A percentile compares a stretch with the other conserved stretches of the same genome.
phyloP scores from a whole-genome alignment of 2,888 invertebrate species.

The Colostygia pectinataria region DNA sequence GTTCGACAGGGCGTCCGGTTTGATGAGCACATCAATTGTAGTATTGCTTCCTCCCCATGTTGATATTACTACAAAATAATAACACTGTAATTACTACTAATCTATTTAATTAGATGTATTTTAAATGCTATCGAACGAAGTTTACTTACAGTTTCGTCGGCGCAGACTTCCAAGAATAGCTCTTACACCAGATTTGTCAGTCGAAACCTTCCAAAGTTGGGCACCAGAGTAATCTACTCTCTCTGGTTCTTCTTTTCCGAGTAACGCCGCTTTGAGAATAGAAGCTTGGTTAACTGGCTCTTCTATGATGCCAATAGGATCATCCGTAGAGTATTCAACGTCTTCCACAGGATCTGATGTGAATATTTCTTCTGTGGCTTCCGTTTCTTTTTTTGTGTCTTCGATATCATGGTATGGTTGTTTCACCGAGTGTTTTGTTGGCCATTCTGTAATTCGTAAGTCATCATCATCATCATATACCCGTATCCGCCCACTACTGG shows the following conservation, averaged over 20 bases:
- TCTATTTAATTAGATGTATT: background rate
- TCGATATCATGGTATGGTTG: conserved; percentile 51
- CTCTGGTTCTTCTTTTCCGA: conserved; percentile 41
- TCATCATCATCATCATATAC: too few relatives aligned
- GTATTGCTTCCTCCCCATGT: conserved; percentile 86
- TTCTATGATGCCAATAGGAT: conserved; percentile 29
- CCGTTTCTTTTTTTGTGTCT: conserved; percentile 32
- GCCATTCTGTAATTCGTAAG: conserved; percentile 62
- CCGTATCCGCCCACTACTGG: too few relatives aligned
- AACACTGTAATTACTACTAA: background rate
- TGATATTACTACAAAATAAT: conserved; percentile 79
- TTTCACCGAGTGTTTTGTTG: conserved; percentile 61
- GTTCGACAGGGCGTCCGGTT: conserved; percentile 84
- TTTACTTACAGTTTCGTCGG: conserved; percentile 66
- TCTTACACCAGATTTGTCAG: conserved; percentile 73
- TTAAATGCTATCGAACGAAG: background rate
- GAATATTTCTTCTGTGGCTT: conserved; percentile 32
- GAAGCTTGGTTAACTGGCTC: conserved; percentile 32
- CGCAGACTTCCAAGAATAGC: conserved; percentile 56
- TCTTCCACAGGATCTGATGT: conserved; percentile 33
- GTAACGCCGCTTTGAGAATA: conserved; percentile 33
- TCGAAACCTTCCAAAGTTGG: conserved; percentile 88
- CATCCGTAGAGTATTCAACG: conserved; percentile 36
- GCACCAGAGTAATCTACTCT: conserved; percentile 88
- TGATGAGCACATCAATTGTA: conserved; percentile 88